phyloP scores from a whole-genome alignment of 2,797 vertebrate species.

The Manis crassicaudata region DNA sequence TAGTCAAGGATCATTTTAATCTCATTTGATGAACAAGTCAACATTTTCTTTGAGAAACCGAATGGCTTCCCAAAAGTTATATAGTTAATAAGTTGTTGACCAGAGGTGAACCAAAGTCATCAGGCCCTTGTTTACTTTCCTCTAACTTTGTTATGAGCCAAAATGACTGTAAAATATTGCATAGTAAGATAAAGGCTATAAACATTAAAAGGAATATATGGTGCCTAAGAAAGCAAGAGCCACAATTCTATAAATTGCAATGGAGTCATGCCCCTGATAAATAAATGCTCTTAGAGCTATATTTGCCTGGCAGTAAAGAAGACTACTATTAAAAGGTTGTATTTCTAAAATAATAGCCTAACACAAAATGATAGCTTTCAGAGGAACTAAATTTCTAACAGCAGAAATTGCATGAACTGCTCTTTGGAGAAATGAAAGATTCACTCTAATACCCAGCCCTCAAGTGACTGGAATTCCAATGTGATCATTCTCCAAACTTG shows the following conservation, averaged over 20 bases:
- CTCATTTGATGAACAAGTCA: neutral
- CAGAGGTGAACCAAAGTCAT: neutral
- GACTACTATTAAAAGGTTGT: neutral
- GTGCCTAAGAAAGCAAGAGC: neutral
- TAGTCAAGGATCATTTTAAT: slow-evolving; percentile 5
- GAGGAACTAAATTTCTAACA: slow-evolving; percentile 6
- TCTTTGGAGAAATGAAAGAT: slow-evolving; percentile 50
- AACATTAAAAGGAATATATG: neutral
- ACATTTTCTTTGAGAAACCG: neutral
- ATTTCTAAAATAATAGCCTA: slow-evolving; percentile 38
- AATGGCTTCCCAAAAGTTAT: neutral
- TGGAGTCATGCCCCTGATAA: neutral
- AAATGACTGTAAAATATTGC: slow-evolving; percentile 15
- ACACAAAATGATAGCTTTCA: slow-evolving; percentile 20
- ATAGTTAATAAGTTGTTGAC: neutral
- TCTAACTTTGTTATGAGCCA: neutral
- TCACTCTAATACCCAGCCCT: neutral
- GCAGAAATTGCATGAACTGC: neutral
- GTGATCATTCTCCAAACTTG: neutral
- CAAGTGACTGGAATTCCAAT: slow-evolving; percentile 28
- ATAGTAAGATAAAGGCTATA: neutral
- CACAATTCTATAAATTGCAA: slow-evolving; percentile 37
- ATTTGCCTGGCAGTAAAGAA: neutral
- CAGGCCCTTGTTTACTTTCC: neutral
- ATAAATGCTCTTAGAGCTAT: neutral